Base-by-base conservation (phyloP, 2,888 invertebrate species). In the Rhorus exstirpatorius region DNA sequence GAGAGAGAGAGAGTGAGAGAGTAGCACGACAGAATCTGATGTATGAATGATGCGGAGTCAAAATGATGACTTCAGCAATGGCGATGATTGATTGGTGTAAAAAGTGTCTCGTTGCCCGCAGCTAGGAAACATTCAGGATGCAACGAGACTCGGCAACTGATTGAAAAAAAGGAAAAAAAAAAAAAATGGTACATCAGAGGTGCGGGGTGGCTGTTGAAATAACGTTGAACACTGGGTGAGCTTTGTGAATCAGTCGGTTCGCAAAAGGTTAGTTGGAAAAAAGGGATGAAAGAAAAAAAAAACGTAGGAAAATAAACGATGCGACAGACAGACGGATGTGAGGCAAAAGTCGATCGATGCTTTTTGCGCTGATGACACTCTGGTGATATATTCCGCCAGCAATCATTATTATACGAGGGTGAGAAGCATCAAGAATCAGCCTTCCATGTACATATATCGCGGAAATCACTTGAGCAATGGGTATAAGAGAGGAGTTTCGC, bases 331-430 rank as follows among this genome's bases (percentile, higher is more conserved):
- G 63, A 80, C 61, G 80, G 44, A 49, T 14, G 68, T 53, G 68
- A 46, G 41, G 58, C 58, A 41, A 35, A 44, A 55, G 49, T 61
- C 67, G 53, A 53, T 44, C 70, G 41, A 60, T 17, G 49, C 67
- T 60, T 49, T 35, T 51, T 55, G 17, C 31, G 55, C 68, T 35
- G 75, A 75, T 79, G 82, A 79, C 41, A 65, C 79, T 35, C 24
- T 17, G 46, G 31, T 46, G 26, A 58, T 71, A 58, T 71, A n/a
- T 58, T 19, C 49, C n/a, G 79, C 75, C 77, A 82, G 84, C 82
- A 86, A 89, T 89, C 89, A 86, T 89, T 88, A 87, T 86, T 84
- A 85, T 86, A 71, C 63, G 70, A 67, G 63, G 14, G 60, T 14
- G 70, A 63, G 46, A 71, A 35, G 41, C 53, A 41, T 17, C 60